A percentile compares a stretch with the other conserved stretches of the same genome.
Conservation (phyloP, 2,113 vertebrate genomes). For the Neolamprologus tretocephalus region DNA sequence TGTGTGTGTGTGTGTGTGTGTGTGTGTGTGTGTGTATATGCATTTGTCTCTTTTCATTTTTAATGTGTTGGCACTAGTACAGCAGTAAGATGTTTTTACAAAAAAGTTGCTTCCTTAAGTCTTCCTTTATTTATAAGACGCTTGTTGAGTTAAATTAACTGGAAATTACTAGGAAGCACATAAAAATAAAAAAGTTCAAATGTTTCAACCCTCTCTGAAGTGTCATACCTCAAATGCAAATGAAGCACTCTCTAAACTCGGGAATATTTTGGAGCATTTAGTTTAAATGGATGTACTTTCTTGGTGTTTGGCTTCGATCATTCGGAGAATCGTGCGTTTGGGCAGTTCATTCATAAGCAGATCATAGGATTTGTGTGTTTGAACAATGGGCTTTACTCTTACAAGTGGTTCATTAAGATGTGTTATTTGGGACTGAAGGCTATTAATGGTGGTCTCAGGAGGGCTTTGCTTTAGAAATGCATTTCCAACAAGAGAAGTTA, state of each 20-base stretch:
- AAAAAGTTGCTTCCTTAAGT: not conserved
- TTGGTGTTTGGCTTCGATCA: not conserved
- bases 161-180: not conserved
- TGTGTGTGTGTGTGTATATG: not conserved
- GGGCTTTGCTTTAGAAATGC: not conserved
- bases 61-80: not conserved
- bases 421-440: not conserved
- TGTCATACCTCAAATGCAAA: not conserved
- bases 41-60: not conserved
- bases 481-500: slow-evolving; percentile 17
- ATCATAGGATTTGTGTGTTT: slow-evolving; percentile 23
- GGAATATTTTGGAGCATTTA: not conserved
- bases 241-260: not conserved
- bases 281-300: not conserved
- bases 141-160: not conserved
- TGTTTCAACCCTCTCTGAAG: not conserved
- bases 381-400: slow-evolving; percentile 27
- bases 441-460: not conserved
- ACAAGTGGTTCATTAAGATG: slow-evolving; percentile 14
- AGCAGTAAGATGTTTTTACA: not conserved
- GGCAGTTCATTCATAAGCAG: not conserved
- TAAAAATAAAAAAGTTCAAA: not conserved
- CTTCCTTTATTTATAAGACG: not conserved
- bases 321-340: not conserved
- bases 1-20: not conserved